Percentiles rank a stretch among this genome's conserved stretches.
phyloP scores from a whole-genome alignment of 2,888 invertebrate genomes.

The Monoplex corrugatus region DNA sequence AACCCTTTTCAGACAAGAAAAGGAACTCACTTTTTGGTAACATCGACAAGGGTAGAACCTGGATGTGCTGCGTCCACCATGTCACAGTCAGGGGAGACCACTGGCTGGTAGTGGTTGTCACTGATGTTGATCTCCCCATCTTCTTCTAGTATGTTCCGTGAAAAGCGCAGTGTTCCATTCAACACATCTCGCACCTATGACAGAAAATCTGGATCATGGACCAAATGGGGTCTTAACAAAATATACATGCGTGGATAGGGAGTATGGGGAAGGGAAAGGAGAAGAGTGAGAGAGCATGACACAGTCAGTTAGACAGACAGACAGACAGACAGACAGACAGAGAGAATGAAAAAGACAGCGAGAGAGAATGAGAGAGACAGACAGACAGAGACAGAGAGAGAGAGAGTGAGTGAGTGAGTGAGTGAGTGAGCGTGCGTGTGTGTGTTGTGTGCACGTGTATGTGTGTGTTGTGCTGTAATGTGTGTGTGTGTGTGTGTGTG shows the following conservation, averaged over 20 bases:
- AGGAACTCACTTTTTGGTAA: conserved; percentile 4
- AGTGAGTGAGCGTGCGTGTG: not conserved
- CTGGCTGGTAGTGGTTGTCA: conserved; percentile 72
- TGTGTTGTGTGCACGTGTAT: no score
- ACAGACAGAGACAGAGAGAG: not conserved
- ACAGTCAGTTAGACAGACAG: no score
- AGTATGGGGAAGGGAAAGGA: no score
- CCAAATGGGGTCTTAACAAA: no score
- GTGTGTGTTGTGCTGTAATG: no score
- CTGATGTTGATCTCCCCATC: conserved; percentile 70
- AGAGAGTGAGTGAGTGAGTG: not conserved
- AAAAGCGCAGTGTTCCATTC: conserved; percentile 77
- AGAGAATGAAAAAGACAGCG: not conserved
- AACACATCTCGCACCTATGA: conserved; percentile 79
- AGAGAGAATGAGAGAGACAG: not conserved
- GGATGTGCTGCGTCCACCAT: conserved; percentile 45
- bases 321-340: not conserved
- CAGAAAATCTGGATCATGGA: not conserved
- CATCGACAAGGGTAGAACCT: not conserved
- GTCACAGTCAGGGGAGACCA: conserved; percentile 62
- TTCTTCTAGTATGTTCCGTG: conserved; percentile 73
- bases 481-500: no score
- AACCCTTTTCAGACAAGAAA: not conserved
- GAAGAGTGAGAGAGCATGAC: not conserved
- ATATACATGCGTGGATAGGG: no score